Base-by-base conservation (phyloP, 2,113 vertebrate species). In the Nyctereutes procyonoides region DNA sequence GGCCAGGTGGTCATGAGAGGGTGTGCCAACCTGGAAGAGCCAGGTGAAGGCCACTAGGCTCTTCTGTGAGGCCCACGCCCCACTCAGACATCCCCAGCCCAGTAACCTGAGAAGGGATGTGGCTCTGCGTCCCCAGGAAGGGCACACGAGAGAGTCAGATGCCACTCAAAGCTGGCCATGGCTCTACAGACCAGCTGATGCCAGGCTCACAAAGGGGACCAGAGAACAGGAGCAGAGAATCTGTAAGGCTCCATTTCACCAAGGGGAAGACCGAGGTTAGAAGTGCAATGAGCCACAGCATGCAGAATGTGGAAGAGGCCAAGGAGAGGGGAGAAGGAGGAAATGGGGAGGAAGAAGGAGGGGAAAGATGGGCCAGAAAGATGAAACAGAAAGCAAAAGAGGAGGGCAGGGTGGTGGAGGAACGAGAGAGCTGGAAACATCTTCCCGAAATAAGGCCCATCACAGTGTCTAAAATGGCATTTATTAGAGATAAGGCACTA, bases 351-450 rank as follows among this genome's bases (percentile, higher is more conserved):
- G 26, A 53, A 15, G 53, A 71, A 11, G 43, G 20, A 2, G 65
- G 7, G 12, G 13, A 48, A 20, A 56, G n/a, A 67, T 8, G 14
- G 26, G 11, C 10, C 24, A 22, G 30, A 22, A 7, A 56, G 19
- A 15, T 24, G 0, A 20, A 13, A n/a, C 35, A 76, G 63, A n/a
- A 8, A 51, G 13, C 62, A 51, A 55, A 43, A 19, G 14, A 22
- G 16, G 28, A 51, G 32, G 14, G 16, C 0, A 28, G 1, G 0
- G 5, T 6, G 2, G 7, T 2, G 0, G 10, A 60, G 28, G 51
- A 14, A 20, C 13, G 12, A 2, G 32, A 73, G 35, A 35, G 3
- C 58, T 7, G 7, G 77, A 56, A 63, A 69, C 16, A 14, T 19
- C n/a, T 43, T 84, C 13, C 30, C 28, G 14, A 12, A 1, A 24